Evolutionary conservation across 2,888 invertebrate genomes (phyloP).

Genomic region (Dichetophora obliterata): DNA sequence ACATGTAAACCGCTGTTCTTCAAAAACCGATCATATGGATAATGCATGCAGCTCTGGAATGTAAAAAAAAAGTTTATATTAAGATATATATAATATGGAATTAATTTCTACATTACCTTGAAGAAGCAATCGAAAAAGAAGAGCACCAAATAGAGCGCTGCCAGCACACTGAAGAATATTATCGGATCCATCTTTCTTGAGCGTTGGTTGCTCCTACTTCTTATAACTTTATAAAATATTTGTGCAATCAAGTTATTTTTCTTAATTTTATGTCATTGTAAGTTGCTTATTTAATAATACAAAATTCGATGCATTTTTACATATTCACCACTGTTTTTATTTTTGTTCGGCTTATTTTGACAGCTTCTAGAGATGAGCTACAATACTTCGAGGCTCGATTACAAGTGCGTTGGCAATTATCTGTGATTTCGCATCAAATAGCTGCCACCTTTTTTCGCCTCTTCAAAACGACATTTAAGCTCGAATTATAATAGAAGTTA

Average conservation of each 20-base stretch:
- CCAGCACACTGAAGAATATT: constrained; percentile 74
- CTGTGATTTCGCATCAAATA: neutral
- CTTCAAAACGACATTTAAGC: neutral
- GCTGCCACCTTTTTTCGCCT: neutral
- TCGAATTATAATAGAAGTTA: no score
- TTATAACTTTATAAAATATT: neutral
- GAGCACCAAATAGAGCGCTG: constrained; percentile 77
- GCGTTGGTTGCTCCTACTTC: neutral
- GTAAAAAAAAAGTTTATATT: neutral
- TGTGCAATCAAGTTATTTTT: neutral
- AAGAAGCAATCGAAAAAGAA: constrained; percentile 88
- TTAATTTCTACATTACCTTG: constrained; percentile 73
- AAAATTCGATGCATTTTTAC: neutral
- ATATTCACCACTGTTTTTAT: constrained; percentile 10
- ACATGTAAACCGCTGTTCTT: constrained; percentile 83
- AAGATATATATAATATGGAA: constrained; percentile 19
- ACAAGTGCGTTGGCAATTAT: neutral
- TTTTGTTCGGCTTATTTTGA: constrained; percentile 3
- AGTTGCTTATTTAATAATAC: neutral
- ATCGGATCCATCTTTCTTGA: constrained; percentile 75
- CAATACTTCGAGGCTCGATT: neutral
- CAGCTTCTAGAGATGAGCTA: neutral
- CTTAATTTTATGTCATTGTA: neutral
- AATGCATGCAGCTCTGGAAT: constrained; percentile 85
- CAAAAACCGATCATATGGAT: constrained; percentile 83